A percentile compares a stretch with the other conserved stretches of the same genome.
Conservation (phyloP, 2,797 vertebrate species). For the Carapus acus region DNA sequence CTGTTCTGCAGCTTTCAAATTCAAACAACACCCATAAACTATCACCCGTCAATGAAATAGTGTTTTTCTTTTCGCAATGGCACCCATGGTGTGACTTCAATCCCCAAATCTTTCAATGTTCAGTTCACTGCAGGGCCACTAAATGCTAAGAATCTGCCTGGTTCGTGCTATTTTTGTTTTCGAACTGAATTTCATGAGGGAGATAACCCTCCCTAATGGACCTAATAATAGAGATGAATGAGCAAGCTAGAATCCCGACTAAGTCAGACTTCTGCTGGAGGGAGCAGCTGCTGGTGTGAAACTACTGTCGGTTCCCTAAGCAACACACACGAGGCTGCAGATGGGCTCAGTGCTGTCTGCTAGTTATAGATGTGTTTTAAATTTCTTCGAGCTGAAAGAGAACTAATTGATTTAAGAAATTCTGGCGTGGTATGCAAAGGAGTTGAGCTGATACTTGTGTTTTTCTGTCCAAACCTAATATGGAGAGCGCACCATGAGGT, state of each 20-base stretch:
- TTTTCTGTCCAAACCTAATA: background rate
- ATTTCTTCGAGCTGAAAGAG: constrained; percentile 47
- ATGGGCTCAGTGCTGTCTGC: constrained; percentile 39
- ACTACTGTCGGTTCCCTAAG: constrained; percentile 45
- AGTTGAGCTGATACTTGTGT: background rate
- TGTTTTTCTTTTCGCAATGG: constrained; percentile 27
- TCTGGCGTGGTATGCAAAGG: background rate
- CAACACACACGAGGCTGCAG: constrained; percentile 41
- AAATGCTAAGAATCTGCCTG: background rate
- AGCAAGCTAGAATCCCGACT: constrained; percentile 15
- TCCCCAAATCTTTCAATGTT: constrained; percentile 2
- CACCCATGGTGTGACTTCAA: constrained; percentile 6
- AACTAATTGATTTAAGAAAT: constrained; percentile 3
- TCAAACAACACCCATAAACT: constrained; percentile 16
- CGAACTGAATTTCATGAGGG: constrained; percentile 1
- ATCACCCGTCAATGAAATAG: constrained; percentile 7
- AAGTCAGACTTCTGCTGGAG: constrained; percentile 36
- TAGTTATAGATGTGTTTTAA: constrained; percentile 52
- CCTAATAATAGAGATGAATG: constrained; percentile 53
- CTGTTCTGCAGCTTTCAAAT: too few relatives aligned
- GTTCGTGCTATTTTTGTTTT: background rate
- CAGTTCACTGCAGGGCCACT: constrained; percentile 7
- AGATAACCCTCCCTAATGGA: constrained; percentile 33
- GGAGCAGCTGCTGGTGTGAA: constrained; percentile 58
- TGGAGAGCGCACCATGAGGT: background rate